These are phyloP conservation scores for Pelochelys cantorii DNA, from an alignment of 2,797 vertebrate genomes.

Conservation along the genomic window DNA sequence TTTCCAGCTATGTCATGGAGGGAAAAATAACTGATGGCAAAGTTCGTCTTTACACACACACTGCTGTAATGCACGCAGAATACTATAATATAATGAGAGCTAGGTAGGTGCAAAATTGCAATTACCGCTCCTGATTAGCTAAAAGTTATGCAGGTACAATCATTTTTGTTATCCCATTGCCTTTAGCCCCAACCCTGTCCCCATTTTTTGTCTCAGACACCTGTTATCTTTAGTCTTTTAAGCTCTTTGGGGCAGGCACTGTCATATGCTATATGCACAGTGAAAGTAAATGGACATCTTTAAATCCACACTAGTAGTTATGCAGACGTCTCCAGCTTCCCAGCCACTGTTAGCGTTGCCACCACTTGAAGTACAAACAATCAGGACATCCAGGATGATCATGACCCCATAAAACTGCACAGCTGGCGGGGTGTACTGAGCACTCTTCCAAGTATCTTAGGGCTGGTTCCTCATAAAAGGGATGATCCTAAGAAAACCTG, in stretches of 20 bases:
- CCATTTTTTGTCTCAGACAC: not conserved
- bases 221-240: not conserved
- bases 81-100: not conserved
- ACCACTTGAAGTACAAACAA: not conserved
- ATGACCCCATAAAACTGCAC: not conserved
- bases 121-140: not conserved
- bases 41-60: not conserved
- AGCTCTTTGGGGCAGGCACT: not conserved
- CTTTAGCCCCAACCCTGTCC: not conserved
- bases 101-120: not conserved
- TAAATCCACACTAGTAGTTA: not conserved
- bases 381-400: not conserved
- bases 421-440: not conserved
- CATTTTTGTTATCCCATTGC: not conserved
- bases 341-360: not conserved
- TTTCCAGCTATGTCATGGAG: not conserved
- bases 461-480: not conserved
- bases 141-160: fast-evolving
- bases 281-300: not conserved
- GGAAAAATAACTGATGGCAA: fast-evolving
- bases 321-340: not conserved
- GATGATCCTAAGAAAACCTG: not conserved
- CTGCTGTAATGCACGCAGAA: not conserved
- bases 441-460: not conserved
- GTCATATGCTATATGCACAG: not conserved